Base-by-base conservation (phyloP, 2,888 invertebrate species). In the Oscheius sp. region DNA sequence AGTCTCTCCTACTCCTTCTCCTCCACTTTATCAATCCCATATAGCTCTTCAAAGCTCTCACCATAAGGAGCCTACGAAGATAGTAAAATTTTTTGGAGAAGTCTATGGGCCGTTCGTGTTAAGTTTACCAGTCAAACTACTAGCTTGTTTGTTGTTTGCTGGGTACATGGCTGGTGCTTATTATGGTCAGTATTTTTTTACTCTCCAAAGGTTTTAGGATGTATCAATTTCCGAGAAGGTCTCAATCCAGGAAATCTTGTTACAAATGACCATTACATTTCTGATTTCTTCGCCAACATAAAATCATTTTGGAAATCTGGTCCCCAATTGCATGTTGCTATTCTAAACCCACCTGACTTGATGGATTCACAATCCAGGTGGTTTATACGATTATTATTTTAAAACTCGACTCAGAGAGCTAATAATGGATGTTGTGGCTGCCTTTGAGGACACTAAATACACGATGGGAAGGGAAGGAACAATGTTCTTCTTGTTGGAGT, bases 221-320 rank as follows among this genome's bases (percentile, higher is more conserved):
- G 94, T 84, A 87, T 94, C 20, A 77, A 77, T 28, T 77, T 77
- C 41, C 73, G 72, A 26, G 85, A 85, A 72, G 85, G 85, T 4
- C 50, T 85, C 32, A 82, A 85, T 59, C 85, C 85, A 2, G 80
- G 76, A 6, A 83, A 85, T 68, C 70, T 85, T 44, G 84, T 84
- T 8, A 83, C 84, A 6, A 77, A 80, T 61, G 77, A 82, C 61
- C 83, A 85, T 70, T 85, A 85, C 71, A 82, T 83, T 61, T 80
- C 83, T 6, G 67, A 73, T 28, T 85, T 83, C 67, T 85, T 85
- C 64, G 63, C 72, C 0, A 79, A 84, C 59, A 77, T 85, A 67
- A 82, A 83, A 56, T 56, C 77, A 6, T 85, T 85, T 51, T 85
- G 83, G 84, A 75, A 77, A 67, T 68, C 68, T 14, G 81, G 81